Conservation (phyloP, 2,797 vertebrate genomes). For the Sebastolobus alascanus region DNA sequence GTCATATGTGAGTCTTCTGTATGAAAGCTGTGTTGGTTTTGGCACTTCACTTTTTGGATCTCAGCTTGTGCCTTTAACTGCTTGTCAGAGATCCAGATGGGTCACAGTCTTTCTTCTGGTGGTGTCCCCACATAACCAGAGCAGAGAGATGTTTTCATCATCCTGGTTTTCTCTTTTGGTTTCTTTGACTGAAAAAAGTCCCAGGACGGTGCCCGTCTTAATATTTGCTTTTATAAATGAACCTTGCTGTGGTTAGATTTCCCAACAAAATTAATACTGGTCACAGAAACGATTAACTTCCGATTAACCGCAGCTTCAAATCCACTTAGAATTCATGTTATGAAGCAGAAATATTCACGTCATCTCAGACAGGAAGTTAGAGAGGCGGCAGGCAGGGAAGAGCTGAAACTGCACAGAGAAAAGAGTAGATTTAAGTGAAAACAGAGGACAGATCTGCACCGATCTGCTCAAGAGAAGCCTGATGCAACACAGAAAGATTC, state of each 20-base stretch:
- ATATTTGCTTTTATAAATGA: conserved; percentile 65
- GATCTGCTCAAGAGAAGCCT: conserved; percentile 42
- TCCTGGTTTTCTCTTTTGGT: conserved; percentile 43
- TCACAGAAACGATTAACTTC: conserved; percentile 65
- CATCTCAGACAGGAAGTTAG: conserved; percentile 28
- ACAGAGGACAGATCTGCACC: conserved; percentile 46
- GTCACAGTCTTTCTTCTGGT: conserved; percentile 37
- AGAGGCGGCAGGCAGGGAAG: conserved; percentile 26
- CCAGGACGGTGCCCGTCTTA: conserved; percentile 47
- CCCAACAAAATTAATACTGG: conserved; percentile 71
- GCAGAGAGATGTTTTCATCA: conserved; percentile 47
- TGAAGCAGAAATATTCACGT: conserved; percentile 39
- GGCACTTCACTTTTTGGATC: background rate
- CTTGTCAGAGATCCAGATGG: conserved; percentile 49
- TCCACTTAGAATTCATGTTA: conserved; percentile 54
- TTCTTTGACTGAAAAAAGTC: conserved; percentile 50
- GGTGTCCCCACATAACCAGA: conserved; percentile 59
- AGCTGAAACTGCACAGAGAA: conserved; percentile 28
- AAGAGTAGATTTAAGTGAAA: conserved; percentile 57
- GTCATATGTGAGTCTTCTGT: background rate
- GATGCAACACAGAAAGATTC: conserved; percentile 53
- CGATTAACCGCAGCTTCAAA: conserved; percentile 62
- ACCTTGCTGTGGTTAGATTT: conserved; percentile 62
- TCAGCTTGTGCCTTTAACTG: conserved; percentile 19
- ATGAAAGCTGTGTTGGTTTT: conserved; percentile 8